Conservation (phyloP, 1,140 invertebrate genomes). For the Anastrepha ludens region DNA sequence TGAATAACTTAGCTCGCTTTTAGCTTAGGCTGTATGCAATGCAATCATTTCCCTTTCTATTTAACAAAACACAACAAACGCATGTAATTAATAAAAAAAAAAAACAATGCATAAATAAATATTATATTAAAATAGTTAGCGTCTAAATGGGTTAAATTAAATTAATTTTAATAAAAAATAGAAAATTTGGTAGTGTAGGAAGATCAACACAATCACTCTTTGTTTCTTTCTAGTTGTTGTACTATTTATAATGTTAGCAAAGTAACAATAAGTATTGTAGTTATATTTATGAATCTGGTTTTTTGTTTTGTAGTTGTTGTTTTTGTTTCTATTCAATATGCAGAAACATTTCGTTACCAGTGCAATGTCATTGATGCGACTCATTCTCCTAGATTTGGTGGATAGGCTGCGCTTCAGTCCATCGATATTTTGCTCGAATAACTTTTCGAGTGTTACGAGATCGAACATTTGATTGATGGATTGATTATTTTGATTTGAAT, state of each 20-base stretch:
- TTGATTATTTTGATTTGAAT: constrained; percentile 51
- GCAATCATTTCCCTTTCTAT: neutral
- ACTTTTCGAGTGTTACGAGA: constrained; percentile 72
- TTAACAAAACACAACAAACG: neutral
- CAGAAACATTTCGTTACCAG: constrained; percentile 79
- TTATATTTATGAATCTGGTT: constrained; percentile 24
- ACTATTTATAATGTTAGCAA: constrained; percentile 42
- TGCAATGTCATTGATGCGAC: constrained; percentile 87
- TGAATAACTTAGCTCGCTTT: too few species aligned
- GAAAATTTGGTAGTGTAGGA: constrained; percentile 39
- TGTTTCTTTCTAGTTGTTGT: constrained; percentile 24
- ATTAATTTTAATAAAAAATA: constrained; percentile 48
- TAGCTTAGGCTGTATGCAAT: neutral
- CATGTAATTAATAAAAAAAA: neutral
- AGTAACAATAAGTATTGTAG: constrained; percentile 17
- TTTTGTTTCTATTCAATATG: constrained; percentile 55
- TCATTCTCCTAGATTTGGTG: constrained; percentile 83
- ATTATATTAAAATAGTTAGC: neutral
- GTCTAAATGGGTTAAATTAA: neutral
- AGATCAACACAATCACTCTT: constrained; percentile 51
- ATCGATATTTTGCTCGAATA: constrained; percentile 91
- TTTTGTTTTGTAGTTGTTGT: constrained; percentile 20
- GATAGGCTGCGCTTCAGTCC: constrained; percentile 86
- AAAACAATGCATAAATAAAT: neutral
- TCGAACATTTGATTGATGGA: constrained; percentile 8